Evolutionary conservation across 2,888 invertebrate genomes (phyloP), one percentile per base, ranked within the genome.

Genomic region (Tuta absoluta): DNA sequence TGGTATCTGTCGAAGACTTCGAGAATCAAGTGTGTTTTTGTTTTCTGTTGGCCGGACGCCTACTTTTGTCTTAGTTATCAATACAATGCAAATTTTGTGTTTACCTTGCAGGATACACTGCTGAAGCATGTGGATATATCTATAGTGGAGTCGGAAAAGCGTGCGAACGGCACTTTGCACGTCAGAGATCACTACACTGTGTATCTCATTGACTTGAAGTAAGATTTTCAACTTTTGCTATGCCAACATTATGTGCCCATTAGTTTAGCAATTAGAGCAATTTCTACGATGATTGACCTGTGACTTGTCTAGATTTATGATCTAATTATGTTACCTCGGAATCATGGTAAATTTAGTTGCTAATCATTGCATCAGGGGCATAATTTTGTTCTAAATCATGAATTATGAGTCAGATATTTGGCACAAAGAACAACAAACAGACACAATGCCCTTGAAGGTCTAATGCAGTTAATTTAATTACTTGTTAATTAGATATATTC

Each of bases 191-290:
- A 94, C 87, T 95, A 95, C 80, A 95, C 95, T 0, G 95, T 95
- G 48, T 96, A 96, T 87, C 92, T 95, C 80, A 94, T 96, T 77
- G 95, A 95, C 92, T 93, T 95, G 67, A 95, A 95, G 95, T 95
- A 90, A 92, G 93, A 78, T 65, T 71, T 62, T 66, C 53, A 72
- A 72, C 76, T 71, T 72, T 80, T 82, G 80, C 84, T 82, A 78
- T 75, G 69, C 63, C 74, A 67, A 65, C 65, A 71, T 77, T 80
- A 83, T 80, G 75, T 67, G 66, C 66, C 65, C 72, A 66, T 66
- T 73, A 75, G 65, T 71, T 65, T 68, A 65, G 63, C 72, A 80
- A 76, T 78, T 80, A 72, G 65, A 49, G 33, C 33, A 5, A 45
- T 60, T 45, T 24, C 41, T n/a, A 59, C 21, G 12, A 11, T 19